Evolutionary conservation across 23 tunicate genomes (phyloP), one percentile per base, ranked within the genome.

Genomic region (Diplosoma virens): DNA sequence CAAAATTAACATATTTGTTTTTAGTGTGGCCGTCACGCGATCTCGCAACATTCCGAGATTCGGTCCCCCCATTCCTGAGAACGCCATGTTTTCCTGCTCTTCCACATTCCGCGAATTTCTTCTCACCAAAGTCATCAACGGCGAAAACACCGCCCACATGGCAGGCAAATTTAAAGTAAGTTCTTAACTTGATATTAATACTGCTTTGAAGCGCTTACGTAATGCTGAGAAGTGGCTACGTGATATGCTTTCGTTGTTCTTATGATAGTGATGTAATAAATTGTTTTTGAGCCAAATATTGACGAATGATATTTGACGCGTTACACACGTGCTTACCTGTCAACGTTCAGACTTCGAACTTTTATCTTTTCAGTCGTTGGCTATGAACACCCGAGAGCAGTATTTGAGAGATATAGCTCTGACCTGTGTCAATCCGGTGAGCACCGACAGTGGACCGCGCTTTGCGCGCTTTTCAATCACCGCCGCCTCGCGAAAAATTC

Each of bases 381-480:
- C 97, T 7, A 81, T 92, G 87, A 92, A 85, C 79, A 92, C 97
- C n/a, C 45, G 97, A 61, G 93, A 92, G 71, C 86, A 92, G 53
- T 92, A 92, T 68, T 81, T 92, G 2, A 68, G 88, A 2, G 97
- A 92, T 58, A 58, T 82, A 20, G 80, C 84, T 14, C 55, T 30
- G 66, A 75, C 75, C 47, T 26, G 81, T 66, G n/a, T 61, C 22
- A 74, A 78, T n/a, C 97, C 75, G 56, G 47, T 48, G 21, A 81
- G 80, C 22, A 32, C 80, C 54, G 90, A 84, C 24, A 55, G 75
- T n/a, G 59, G 74, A 17, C 53, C 58, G 9, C 59, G 82, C 47
- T 81, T 82, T 48, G 61, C 78, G 52, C 73, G 89, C 48, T 79
- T 84, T 35, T 90, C 84, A 6, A 64, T 83, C 66, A 34, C 89